Percentiles rank a stretch among this genome's conserved stretches.
Conservation (phyloP, 2,113 vertebrate species). For the Ploceus nigricollis region DNA sequence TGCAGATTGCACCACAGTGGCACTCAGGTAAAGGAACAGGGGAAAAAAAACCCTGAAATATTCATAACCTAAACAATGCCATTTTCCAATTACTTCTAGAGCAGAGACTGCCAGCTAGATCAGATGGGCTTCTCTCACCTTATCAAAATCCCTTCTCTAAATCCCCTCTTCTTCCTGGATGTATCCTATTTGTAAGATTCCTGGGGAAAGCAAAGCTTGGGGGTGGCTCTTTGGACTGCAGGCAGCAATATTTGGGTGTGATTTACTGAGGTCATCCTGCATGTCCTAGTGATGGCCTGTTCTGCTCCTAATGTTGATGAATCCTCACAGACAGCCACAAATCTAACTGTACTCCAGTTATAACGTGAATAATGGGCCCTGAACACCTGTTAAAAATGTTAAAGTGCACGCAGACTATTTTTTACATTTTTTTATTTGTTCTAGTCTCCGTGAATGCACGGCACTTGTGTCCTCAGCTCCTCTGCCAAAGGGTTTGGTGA, state of each 20-base stretch:
- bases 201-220: neutral
- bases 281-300: neutral
- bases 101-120: neutral
- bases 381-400: neutral
- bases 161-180: neutral
- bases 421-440: neutral
- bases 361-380: neutral
- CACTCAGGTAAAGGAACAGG: neutral
- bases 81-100: neutral
- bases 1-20: neutral
- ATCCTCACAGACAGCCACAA: neutral
- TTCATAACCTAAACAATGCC: neutral
- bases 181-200: neutral
- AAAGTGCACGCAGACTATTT: fast-evolving
- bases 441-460: fast-evolving
- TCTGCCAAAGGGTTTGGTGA: neutral
- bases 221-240: neutral
- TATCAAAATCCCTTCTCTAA: neutral
- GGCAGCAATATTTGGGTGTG: neutral
- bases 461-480: neutral
- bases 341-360: neutral
- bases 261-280: neutral
- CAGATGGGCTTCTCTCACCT: neutral
- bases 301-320: fast-evolving
- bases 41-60: neutral